These are phyloP conservation scores for Montipora capitata DNA, from an alignment of 92 coral and sea anemone genomes.

Conservation along the genomic window DNA sequence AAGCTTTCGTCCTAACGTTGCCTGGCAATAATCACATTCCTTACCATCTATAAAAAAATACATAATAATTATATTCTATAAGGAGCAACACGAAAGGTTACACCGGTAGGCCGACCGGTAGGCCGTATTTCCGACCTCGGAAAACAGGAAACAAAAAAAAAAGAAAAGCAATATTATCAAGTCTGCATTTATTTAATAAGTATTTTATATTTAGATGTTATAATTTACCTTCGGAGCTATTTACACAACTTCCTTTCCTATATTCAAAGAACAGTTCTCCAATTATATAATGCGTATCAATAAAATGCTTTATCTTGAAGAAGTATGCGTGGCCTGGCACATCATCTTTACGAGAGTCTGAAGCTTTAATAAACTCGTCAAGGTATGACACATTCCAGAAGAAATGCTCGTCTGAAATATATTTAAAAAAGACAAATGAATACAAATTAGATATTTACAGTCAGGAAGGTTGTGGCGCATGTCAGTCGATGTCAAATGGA, in stretches of 20 bases:
- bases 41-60: not conserved
- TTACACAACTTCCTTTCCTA: constrained; percentile 13
- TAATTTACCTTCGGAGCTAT: not conserved
- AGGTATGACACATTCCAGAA: constrained; percentile 16
- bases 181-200: not conserved
- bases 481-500: not conserved
- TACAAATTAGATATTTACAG: not conserved
- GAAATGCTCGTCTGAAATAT: constrained; percentile 6
- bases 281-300: constrained; percentile 1
- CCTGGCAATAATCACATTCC: constrained; percentile 22
- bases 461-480: not conserved
- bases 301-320: constrained; percentile 15
- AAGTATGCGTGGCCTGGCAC: constrained; percentile 22
- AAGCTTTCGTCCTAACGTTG: constrained; percentile 8
- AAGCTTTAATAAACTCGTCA: constrained; percentile 18
- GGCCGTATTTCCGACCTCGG: too few species aligned
- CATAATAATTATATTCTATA: not conserved
- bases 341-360: constrained; percentile 16
- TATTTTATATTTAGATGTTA: not conserved
- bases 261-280: too few species aligned
- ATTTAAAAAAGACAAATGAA: not conserved
- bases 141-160: too few species aligned
- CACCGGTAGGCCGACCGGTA: not conserved
- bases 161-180: not conserved
- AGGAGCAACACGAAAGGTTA: not conserved